Conservation (phyloP, 2,797 vertebrate species). For the Onychomys leucogaster region DNA sequence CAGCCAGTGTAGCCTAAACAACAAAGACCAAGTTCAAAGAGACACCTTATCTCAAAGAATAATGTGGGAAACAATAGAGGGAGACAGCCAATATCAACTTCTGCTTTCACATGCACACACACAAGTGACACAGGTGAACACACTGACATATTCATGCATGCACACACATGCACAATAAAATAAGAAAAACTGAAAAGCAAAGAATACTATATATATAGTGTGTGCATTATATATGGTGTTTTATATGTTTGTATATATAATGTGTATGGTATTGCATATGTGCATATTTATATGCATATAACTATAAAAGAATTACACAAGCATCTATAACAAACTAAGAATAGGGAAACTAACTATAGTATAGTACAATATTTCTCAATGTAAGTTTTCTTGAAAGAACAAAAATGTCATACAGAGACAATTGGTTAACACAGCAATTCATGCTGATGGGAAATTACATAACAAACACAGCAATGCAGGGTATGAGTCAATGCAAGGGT, state of each 20-base stretch:
- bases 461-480: not conserved
- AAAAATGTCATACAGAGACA: not conserved
- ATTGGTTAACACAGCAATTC: not conserved
- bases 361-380: conserved; percentile 10
- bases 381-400: conserved; percentile 1
- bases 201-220: not conserved
- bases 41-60: not conserved
- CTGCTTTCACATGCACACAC: not conserved
- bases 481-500: not conserved
- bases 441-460: not conserved
- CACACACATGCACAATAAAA: not conserved
- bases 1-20: not conserved
- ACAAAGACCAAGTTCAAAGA: not conserved
- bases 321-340: not conserved
- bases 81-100: not conserved
- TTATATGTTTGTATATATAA: not conserved
- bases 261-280: not conserved
- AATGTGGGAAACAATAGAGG: not conserved
- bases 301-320: conserved; percentile 17
- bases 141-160: not conserved
- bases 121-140: not conserved
- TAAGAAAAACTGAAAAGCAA: not conserved
- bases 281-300: not conserved
- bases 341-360: conserved; percentile 11
- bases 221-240: not conserved